Percentiles rank a stretch among this genome's conserved stretches.
These are phyloP conservation scores for Tillus elongatus DNA, from an alignment of 2,888 invertebrate genomes.

Conservation along the genomic window DNA sequence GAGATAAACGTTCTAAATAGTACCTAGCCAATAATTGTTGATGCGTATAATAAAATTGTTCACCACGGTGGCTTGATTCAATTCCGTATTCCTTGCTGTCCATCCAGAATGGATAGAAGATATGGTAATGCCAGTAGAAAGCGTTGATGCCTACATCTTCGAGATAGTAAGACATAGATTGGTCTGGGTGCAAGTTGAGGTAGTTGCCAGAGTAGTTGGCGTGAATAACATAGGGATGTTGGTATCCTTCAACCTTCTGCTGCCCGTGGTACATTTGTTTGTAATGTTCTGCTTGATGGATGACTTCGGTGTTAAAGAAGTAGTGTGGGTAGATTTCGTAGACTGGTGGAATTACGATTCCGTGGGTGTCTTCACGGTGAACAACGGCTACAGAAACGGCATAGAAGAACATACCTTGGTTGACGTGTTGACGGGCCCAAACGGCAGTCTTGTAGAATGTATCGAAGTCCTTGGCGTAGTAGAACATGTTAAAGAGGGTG, in stretches of 20 bases:
- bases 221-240: constrained; percentile 48
- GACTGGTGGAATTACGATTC: constrained; percentile 57
- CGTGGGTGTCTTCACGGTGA: constrained; percentile 55
- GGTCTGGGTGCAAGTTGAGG: constrained; percentile 47
- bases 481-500: constrained; percentile 57
- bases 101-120: constrained; percentile 48
- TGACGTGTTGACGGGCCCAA: constrained; percentile 57
- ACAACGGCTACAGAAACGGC: constrained; percentile 53
- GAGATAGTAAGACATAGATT: constrained; percentile 56
- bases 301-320: constrained; percentile 59
- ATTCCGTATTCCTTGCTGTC: constrained; percentile 29
- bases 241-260: constrained; percentile 10
- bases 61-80: constrained; percentile 53
- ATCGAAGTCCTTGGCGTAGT: constrained; percentile 60
- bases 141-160: constrained; percentile 62
- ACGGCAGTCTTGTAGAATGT: constrained; percentile 61
- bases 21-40: constrained; percentile 63
- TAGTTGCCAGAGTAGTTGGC: constrained; percentile 55
- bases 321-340: constrained; percentile 66
- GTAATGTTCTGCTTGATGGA: constrained; percentile 56
- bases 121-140: constrained; percentile 53
- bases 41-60: constrained; percentile 54
- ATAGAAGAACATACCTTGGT: constrained; percentile 62
- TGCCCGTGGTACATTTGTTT: constrained; percentile 43
- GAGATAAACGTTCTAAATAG: constrained; percentile 65